Percentiles rank a stretch among this genome's conserved stretches.
Evolutionary conservation across 1,140 invertebrate species (phyloP).

Genomic region (Linepithema humile): DNA sequence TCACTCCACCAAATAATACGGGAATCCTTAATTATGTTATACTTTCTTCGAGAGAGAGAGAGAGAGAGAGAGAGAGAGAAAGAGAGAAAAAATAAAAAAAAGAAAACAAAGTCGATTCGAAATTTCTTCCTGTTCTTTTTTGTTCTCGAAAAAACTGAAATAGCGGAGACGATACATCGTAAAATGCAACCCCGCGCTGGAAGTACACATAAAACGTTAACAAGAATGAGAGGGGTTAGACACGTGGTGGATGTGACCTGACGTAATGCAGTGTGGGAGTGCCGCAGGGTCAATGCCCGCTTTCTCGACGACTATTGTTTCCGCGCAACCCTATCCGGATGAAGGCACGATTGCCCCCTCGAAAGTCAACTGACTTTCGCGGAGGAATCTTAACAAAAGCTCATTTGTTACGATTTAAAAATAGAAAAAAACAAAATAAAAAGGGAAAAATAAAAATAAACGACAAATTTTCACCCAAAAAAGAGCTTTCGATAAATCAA

Average conservation of each 20-base stretch:
- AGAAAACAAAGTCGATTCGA: conserved; percentile 13
- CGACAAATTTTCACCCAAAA: neutral
- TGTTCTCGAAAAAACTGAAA: conserved; percentile 1
- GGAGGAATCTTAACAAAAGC: neutral
- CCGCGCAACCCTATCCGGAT: conserved; percentile 71
- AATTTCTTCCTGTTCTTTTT: neutral
- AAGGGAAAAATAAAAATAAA: neutral
- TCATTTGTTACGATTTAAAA: neutral
- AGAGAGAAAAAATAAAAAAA: conserved; percentile 33
- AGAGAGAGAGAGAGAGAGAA: neutral
- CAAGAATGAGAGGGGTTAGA: conserved; percentile 56
- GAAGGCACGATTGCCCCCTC: conserved; percentile 29
- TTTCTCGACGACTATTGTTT: conserved; percentile 72
- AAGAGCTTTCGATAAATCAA: neutral
- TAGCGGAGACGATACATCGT: neutral
- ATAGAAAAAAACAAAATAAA: neutral
- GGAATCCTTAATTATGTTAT: conserved; percentile 24
- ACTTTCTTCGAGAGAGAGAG: conserved; percentile 3
- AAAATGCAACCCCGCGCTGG: conserved; percentile 55
- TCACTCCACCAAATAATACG: conserved; percentile 34
- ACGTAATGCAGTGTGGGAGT: conserved; percentile 79
- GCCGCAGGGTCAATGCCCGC: conserved; percentile 75
- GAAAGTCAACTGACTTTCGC: conserved; percentile 17
- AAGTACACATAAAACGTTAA: conserved; percentile 50
- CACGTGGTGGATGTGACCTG: conserved; percentile 66